A percentile compares a stretch with the other conserved stretches of the same genome.
Evolutionary conservation across 2,113 vertebrate genomes (phyloP).

Genomic region (Capreolus pygargus): DNA sequence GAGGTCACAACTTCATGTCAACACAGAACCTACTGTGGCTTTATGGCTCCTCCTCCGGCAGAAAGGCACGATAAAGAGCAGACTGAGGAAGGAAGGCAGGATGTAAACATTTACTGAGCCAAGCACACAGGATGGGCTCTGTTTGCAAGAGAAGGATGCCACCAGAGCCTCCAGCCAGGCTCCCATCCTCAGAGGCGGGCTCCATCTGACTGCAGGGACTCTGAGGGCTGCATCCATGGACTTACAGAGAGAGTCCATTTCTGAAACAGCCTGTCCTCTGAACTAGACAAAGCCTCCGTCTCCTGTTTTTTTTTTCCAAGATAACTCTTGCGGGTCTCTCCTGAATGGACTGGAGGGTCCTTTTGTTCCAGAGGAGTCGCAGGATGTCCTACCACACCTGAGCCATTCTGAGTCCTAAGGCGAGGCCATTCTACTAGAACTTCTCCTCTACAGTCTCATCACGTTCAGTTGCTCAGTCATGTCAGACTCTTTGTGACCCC

Average conservation of each 20-base stretch:
- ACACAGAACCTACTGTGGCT: not conserved
- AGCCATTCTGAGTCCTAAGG: not conserved
- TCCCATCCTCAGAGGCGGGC: not conserved
- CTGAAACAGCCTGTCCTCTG: not conserved
- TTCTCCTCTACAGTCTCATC: not conserved
- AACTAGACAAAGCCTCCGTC: not conserved
- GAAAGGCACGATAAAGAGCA: not conserved
- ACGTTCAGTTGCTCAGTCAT: not conserved
- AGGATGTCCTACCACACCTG: not conserved
- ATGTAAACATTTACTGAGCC: not conserved
- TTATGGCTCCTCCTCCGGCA: not conserved
- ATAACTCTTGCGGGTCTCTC: not conserved
- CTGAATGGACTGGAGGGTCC: not conserved
- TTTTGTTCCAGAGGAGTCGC: not conserved
- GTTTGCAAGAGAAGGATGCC: not conserved
- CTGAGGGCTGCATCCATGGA: not conserved
- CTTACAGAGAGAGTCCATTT: not conserved
- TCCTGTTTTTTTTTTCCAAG: not conserved
- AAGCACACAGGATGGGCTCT: not conserved
- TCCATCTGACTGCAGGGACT: not conserved
- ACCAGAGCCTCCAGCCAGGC: not conserved
- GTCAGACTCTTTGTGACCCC: not conserved
- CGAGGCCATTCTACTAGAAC: not conserved
- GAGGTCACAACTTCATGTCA: not conserved
- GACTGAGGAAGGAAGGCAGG: not conserved